phyloP scores from a whole-genome alignment of 2,113 vertebrate species.

The Nothobranchius kuhntae region DNA sequence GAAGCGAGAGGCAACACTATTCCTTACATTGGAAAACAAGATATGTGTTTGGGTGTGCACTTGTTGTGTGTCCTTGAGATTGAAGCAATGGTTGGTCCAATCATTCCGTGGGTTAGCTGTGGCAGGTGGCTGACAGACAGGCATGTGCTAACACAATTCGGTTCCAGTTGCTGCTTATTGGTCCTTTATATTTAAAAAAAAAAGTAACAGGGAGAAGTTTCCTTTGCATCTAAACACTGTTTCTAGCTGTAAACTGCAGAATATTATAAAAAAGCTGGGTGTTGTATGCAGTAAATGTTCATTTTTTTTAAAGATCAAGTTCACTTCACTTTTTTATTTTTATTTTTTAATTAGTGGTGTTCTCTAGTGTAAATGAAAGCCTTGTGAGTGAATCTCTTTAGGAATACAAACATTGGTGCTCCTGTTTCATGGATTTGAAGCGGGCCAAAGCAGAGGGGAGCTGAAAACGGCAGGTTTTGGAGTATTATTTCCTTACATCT shows the following conservation, averaged over 20 bases:
- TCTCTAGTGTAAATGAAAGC: too few relatives aligned
- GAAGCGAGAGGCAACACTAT: constrained; percentile 51
- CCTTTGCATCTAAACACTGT: constrained; percentile 48
- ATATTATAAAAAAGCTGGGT: not conserved
- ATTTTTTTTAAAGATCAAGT: too few relatives aligned
- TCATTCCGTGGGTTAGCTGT: constrained; percentile 47
- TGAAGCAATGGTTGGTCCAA: constrained; percentile 48
- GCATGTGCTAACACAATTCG: constrained; percentile 47
- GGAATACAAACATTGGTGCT: too few relatives aligned
- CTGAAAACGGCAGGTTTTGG: too few relatives aligned
- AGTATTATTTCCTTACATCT: too few relatives aligned
- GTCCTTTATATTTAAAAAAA: constrained; percentile 51
- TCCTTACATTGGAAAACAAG: constrained; percentile 54
- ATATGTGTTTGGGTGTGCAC: constrained; percentile 15
- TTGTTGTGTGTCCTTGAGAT: constrained; percentile 10
- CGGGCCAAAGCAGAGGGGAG: too few relatives aligned
- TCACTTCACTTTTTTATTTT: too few relatives aligned
- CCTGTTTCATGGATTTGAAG: too few relatives aligned
- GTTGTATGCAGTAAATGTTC: not conserved
- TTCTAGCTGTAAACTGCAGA: not conserved
- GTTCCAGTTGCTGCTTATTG: constrained; percentile 59
- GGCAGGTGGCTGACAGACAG: constrained; percentile 64
- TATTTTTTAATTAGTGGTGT: not conserved
- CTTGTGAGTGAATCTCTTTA: too few relatives aligned
- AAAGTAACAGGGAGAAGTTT: constrained; percentile 45